Evolutionary conservation across 2,888 invertebrate species (phyloP), one percentile per base, ranked within the genome.

Genomic region (Epinotia brunnichana): DNA sequence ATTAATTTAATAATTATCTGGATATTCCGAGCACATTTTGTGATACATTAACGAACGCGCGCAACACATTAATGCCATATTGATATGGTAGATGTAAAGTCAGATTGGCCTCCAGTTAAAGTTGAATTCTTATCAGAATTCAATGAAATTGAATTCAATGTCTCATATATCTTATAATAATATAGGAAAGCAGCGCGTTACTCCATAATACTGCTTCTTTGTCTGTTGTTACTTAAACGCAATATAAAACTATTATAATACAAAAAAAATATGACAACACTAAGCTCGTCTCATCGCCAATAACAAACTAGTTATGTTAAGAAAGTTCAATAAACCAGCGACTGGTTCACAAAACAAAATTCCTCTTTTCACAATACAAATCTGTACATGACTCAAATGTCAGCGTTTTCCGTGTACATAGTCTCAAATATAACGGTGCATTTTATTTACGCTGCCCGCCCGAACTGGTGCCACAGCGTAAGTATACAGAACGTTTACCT

Each of bases 361-460:
- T 61, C 61, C 68, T 56, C 51, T 62, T 62, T 71, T 62, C 56
- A 48, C 61, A 35, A 71, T 68, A 72, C 72, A 72, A 72, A 72
- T 72, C 56, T 67, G 72, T 54, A 72, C 68, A 72, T 67, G 72
- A 68, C 39, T 71, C 64, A 66, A 53, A 71, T 66, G 70, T 71
- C 67, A 57, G 72, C 62, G 39, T 68, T 72, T 72, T 72, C 68
- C 73, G 57, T 73, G 68, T 73, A 73, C 73, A 73, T 59, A 73
- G 54, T 61, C 67, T 35, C 48, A 51, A 19, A 5, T 29, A 53
- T 73, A 73, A 73, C 73, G 73, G 73, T 39, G 53, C 51, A 63
- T 69, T 73, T 73, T 74, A 74, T 74, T 74, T 67, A 73, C 69
- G 66, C 51, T 66, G 63, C 73, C 69, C 69, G 68, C 72, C 68